These are phyloP conservation scores for Falco rusticolus DNA, from an alignment of 2,797 vertebrate species.

Conservation along the genomic window DNA sequence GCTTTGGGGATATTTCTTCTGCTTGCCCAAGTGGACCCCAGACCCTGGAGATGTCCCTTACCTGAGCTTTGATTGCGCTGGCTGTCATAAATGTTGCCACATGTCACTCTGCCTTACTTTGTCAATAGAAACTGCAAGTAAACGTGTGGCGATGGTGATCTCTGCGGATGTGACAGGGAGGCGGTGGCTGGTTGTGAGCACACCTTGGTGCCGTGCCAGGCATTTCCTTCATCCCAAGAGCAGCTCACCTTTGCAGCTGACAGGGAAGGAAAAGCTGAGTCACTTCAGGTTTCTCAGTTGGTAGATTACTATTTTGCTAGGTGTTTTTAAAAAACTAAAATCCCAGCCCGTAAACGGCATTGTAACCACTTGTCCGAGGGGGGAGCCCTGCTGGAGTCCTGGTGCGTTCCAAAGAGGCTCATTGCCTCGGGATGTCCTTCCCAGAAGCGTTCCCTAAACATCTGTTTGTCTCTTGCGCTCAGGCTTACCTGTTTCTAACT, in stretches of 20 bases:
- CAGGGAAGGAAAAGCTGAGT: neutral
- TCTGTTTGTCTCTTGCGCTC: neutral
- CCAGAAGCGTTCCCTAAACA: neutral
- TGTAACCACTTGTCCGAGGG: neutral
- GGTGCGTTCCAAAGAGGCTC: neutral
- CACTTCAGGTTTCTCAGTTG: neutral
- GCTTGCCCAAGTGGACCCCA: neutral
- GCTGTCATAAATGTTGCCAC: neutral
- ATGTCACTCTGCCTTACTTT: neutral
- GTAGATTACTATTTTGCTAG: neutral
- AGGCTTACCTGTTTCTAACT: neutral
- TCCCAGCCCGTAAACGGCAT: fast-evolving
- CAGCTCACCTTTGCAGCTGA: neutral
- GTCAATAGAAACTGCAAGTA: neutral
- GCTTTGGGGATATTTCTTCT: neutral
- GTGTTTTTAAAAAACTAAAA: neutral
- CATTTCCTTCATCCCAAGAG: neutral
- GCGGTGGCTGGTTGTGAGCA: neutral
- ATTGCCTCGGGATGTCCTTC: neutral
- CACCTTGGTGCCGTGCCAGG: neutral
- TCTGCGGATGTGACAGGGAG: neutral
- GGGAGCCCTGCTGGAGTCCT: too few species aligned
- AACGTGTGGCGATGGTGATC: fast-evolving
- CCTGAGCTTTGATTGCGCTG: neutral
- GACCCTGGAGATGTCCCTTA: neutral